phyloP scores from a whole-genome alignment of 2,888 invertebrate species.

The Lepidonotus clava region DNA sequence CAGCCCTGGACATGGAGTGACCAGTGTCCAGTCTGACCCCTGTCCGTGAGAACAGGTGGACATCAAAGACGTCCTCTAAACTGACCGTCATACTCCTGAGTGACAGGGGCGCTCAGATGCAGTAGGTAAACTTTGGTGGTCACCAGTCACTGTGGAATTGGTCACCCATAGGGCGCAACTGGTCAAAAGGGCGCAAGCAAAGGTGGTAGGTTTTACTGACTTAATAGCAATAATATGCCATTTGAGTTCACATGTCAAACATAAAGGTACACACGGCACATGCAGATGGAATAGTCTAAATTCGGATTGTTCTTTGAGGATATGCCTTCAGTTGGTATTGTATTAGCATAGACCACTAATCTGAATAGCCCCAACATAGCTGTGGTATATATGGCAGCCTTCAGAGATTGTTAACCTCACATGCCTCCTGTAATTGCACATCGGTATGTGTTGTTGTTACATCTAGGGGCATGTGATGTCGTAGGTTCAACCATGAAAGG shows the following conservation, averaged over 20 bases:
- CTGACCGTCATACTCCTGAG: neutral
- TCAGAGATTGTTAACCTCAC: neutral
- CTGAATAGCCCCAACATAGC: no score
- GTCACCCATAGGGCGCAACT: neutral
- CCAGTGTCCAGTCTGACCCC: neutral
- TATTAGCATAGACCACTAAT: no score
- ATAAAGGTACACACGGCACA: no score
- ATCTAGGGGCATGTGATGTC: neutral
- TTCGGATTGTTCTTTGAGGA: no score
- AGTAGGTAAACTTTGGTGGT: no score
- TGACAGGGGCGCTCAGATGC: neutral
- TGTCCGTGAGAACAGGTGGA: slow-evolving; percentile 20
- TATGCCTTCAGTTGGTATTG: no score
- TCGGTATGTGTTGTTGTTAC: slow-evolving; percentile 6
- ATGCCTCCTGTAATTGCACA: neutral
- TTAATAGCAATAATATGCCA: no score
- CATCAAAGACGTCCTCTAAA: neutral
- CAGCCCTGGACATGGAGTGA: neutral
- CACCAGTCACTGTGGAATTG: neutral
- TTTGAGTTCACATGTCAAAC: no score
- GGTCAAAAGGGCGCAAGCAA: neutral
- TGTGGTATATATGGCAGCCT: no score
- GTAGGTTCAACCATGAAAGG: neutral
- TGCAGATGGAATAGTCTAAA: no score
- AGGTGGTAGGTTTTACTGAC: no score